These are phyloP conservation scores for Dyspetes luteomarginatus DNA, from an alignment of 2,888 invertebrate species.

Conservation along the genomic window DNA sequence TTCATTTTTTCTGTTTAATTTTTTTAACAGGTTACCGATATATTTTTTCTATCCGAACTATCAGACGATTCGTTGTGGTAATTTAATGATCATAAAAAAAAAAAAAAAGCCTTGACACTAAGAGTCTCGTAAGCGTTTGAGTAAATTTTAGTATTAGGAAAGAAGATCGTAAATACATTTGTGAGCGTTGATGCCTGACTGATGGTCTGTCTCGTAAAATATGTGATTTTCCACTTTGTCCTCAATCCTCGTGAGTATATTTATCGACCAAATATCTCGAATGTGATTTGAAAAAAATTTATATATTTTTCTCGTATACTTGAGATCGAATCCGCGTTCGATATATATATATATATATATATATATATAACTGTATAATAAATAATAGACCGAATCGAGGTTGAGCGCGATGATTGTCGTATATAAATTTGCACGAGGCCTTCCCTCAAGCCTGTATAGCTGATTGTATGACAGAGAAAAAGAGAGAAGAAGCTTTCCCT, in stretches of 20 bases:
- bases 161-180: slow-evolving; percentile 10
- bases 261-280: slow-evolving; percentile 10
- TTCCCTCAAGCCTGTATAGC: slow-evolving; percentile 25
- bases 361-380: slow-evolving; percentile 66
- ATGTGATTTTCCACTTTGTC: slow-evolving; percentile 57
- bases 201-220: not conserved
- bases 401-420: slow-evolving; percentile 55
- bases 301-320: slow-evolving; percentile 21
- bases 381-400: slow-evolving; percentile 64
- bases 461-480: not conserved
- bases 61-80: not conserved
- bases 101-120: not conserved
- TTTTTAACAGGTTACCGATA: too few species aligned
- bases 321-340: slow-evolving; percentile 27
- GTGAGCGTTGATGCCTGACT: slow-evolving; percentile 14
- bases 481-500: slow-evolving; percentile 50
- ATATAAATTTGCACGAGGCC: slow-evolving; percentile 53
- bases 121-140: not conserved
- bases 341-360: too few species aligned
- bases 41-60: too few species aligned
- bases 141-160: not conserved
- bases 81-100: slow-evolving; percentile 1
- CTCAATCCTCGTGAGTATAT: slow-evolving; percentile 13
- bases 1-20: not conserved
- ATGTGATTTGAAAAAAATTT: slow-evolving; percentile 3